Base-by-base conservation (phyloP, 2,797 vertebrate species). In the Ctenopoma multispine region DNA sequence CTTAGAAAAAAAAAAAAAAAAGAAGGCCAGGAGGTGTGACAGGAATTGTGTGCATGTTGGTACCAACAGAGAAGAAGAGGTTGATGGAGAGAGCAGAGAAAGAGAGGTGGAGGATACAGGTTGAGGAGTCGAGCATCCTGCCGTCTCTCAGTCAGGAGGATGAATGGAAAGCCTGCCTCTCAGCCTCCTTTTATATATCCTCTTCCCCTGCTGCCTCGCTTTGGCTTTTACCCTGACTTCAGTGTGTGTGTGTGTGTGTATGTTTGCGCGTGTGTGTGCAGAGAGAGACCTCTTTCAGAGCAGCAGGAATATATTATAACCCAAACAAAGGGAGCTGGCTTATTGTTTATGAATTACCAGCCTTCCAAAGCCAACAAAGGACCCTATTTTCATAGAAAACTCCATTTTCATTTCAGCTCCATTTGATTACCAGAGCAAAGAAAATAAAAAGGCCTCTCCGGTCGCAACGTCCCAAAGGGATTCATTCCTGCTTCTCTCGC, bases 261-360 rank as follows among this genome's bases (percentile, higher is more conserved):
- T 31, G 66, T 12, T 20, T 36, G 38, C 49, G 63, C 38, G 29
- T 20, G 66, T 36, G 60, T 31, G 66, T 12, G 23, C 13, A 2
- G 49, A 56, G 49, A 79, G 73, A 87, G 84, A 80, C 79, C 82
- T 84, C 88, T 90, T 92, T 91, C 87, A 90, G 83, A 95, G 94
- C 95, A 96, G 95, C 96, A 96, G 96, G 97, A 97, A 98, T 98
- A 98, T 96, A 97, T 98, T 98, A 97, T 97, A 96, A 96, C 92
- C 94, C 93, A 94, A 96, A 98, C 96, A 99, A 98, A 97, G 96
- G 97, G 93, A 94, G 77, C 65, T 27, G 90, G 94, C 93, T 96
- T 97, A 98, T 98, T 98, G 97, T 98, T 98, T 98, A 97, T 98
- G 96, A 98, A 98, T 98, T 97, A 98, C 96, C 95, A 97, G 96